Percentiles rank a stretch among this genome's conserved stretches.
phyloP scores from a whole-genome alignment of 2,797 vertebrate species.

The Phoxinus dragarum region DNA sequence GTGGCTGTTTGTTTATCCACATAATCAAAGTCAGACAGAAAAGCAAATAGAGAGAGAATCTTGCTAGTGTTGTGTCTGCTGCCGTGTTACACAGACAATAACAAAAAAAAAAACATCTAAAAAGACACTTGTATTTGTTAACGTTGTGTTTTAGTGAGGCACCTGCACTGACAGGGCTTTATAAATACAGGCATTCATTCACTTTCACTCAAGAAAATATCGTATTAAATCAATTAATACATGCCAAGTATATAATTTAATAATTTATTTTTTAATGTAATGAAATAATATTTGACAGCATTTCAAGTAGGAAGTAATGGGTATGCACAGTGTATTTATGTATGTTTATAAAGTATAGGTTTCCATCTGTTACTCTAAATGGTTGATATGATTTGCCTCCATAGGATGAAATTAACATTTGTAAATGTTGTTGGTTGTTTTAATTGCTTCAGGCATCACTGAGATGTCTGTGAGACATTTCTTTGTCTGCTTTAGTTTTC shows the following conservation, averaged over 20 bases:
- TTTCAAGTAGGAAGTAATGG: background rate
- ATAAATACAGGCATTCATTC: background rate
- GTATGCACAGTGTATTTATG: background rate
- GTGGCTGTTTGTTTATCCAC: slow-evolving; percentile 60
- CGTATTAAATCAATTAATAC: background rate
- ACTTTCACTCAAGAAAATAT: background rate
- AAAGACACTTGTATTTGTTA: background rate
- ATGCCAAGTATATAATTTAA: background rate
- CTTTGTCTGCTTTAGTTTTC: slow-evolving; percentile 14
- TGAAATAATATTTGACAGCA: background rate
- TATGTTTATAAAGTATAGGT: background rate
- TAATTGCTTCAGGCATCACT: slow-evolving; percentile 23
- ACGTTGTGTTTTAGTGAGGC: background rate
- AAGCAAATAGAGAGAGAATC: slow-evolving; percentile 36
- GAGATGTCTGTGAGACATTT: slow-evolving; percentile 11
- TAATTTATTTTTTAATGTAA: background rate
- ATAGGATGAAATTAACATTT: slow-evolving; percentile 12
- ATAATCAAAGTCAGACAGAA: slow-evolving; percentile 46
- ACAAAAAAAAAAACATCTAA: slow-evolving; percentile 8
- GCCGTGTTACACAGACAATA: slow-evolving; percentile 21
- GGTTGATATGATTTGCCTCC: background rate
- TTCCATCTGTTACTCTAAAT: slow-evolving; percentile 12
- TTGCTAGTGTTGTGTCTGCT: slow-evolving; percentile 25
- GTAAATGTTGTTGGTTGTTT: slow-evolving; percentile 22
- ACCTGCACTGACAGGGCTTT: background rate